Conservation (phyloP, 2,888 invertebrate species). For the Empis stercorea region DNA sequence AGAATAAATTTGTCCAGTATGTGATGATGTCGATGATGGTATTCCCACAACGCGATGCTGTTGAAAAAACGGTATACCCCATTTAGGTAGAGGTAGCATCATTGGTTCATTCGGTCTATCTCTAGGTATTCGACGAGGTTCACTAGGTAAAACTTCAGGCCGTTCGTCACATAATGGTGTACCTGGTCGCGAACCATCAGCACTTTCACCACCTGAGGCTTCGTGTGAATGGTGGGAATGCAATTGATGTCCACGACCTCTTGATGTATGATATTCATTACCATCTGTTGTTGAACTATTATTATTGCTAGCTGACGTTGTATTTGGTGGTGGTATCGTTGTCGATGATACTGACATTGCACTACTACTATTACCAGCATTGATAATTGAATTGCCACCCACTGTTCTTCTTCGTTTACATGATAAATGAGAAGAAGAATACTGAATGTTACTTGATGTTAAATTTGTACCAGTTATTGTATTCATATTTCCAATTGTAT, state of each 20-base stretch:
- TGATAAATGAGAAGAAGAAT: slow-evolving; percentile 19
- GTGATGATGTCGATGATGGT: slow-evolving; percentile 16
- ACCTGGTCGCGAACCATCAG: slow-evolving; percentile 66
- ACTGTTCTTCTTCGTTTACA: slow-evolving; percentile 44
- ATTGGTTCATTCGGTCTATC: slow-evolving; percentile 55
- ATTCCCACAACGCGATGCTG: slow-evolving; percentile 26
- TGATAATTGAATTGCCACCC: slow-evolving; percentile 13
- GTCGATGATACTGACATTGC: slow-evolving; percentile 1
- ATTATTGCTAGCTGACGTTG: background rate
- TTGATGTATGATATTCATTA: slow-evolving; percentile 33
- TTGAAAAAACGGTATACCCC: slow-evolving; percentile 57
- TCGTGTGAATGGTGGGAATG: slow-evolving; percentile 41
- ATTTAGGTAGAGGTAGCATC: slow-evolving; percentile 76
- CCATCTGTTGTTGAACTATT: slow-evolving; percentile 5
- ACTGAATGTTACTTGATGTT: slow-evolving; percentile 13
- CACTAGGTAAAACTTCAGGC: slow-evolving; percentile 59
- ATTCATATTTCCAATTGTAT: slow-evolving; percentile 8
- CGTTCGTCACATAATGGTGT: slow-evolving; percentile 74
- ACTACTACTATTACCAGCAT: slow-evolving; percentile 14
- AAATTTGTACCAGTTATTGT: slow-evolving; percentile 8
- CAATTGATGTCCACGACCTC: slow-evolving; percentile 40
- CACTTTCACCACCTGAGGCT: slow-evolving; percentile 46
- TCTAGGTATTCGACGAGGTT: slow-evolving; percentile 57
- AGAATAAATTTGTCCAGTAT: slow-evolving; percentile 14
- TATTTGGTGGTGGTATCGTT: background rate